Base-by-base conservation (phyloP, 2,888 invertebrate species). In the Ceraclea dissimilis region DNA sequence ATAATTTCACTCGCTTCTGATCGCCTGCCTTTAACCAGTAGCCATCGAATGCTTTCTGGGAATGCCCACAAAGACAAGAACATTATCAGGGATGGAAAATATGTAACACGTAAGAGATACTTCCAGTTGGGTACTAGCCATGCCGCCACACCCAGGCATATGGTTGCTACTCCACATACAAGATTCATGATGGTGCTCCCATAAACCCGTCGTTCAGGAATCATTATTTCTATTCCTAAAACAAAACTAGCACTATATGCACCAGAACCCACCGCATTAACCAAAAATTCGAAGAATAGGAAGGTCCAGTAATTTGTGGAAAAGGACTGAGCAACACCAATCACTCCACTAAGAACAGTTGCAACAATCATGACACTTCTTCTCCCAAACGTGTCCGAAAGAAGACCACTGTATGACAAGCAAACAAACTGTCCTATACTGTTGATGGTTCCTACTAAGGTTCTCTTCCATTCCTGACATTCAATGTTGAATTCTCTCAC, bases 21-120 rank as follows among this genome's bases (percentile, higher is more conserved):
- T 56, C 79, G 79, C 52, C 81, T 77, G 1, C 83, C 82, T 65
- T 86, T 84, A 51, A 84, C 83, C 62, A 89, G 70, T 51, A 88
- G 77, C 90, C 90, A 91, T 52, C 90, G 77, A 1, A 86, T 76
- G 2, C 86, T 86, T 69, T 88, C 88, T 0, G 84, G 81, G 54
- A 85, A 71, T 10, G 84, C 64, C 81, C 85, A 85, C 61, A 82
- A 80, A 64, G 85, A 85, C 5, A 76, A 67, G 31, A 90, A 66
- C 33, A 85, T 78, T 0, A 87, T 64, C 11, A 87, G 68, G n/a
- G 83, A 81, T 0, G 90, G 90, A 0, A 79, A 68, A 66, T 89
- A 90, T 8, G 86, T 71, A 2, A 82, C 74, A 18, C 84, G 74
- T 2, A 88, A 78, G 2, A 86, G 70, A 33, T 71, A 67, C 63